Percentiles rank a stretch among this genome's conserved stretches.
Conservation (phyloP, 2,888 invertebrate species). For the Hydropsyche betteni region DNA sequence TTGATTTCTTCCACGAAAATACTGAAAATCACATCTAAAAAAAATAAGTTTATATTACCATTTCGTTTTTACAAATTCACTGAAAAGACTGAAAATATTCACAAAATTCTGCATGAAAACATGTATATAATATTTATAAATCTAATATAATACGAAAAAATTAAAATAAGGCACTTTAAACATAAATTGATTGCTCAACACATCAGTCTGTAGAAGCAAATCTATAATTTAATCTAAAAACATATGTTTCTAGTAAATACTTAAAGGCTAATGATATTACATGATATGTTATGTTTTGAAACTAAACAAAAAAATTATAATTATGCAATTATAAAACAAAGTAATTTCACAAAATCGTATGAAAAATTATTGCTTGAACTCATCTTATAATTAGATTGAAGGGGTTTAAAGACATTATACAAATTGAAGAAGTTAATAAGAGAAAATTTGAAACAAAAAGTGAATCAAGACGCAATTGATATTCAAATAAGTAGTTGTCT, state of each 20-base stretch:
- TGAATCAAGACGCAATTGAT: too few relatives aligned
- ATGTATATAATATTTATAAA: slow-evolving; percentile 12
- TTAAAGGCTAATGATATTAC: not conserved
- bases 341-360: too few relatives aligned
- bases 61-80: slow-evolving; percentile 3
- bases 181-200: slow-evolving; percentile 12
- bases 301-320: not conserved
- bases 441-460: slow-evolving; percentile 54
- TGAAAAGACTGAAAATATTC: slow-evolving; percentile 24
- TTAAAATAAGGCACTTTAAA: slow-evolving; percentile 30
- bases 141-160: slow-evolving; percentile 17
- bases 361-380: too few relatives aligned
- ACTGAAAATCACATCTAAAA: slow-evolving; percentile 45
- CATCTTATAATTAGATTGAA: too few relatives aligned
- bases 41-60: slow-evolving; percentile 26
- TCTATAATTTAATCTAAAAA: slow-evolving; percentile 55
- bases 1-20: slow-evolving; percentile 41
- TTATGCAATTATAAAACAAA: too few relatives aligned
- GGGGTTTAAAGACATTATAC: too few relatives aligned
- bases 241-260: slow-evolving; percentile 49
- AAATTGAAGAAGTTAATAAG: too few relatives aligned
- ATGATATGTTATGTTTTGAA: slow-evolving; percentile 2
- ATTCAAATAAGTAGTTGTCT: too few relatives aligned
- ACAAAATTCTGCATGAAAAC: slow-evolving; percentile 2
- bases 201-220: slow-evolving; percentile 53